A percentile compares a stretch with the other conserved stretches of the same genome.
phyloP scores from a whole-genome alignment of 1,140 invertebrate genomes.

The Oryzaephilus surinamensis region DNA sequence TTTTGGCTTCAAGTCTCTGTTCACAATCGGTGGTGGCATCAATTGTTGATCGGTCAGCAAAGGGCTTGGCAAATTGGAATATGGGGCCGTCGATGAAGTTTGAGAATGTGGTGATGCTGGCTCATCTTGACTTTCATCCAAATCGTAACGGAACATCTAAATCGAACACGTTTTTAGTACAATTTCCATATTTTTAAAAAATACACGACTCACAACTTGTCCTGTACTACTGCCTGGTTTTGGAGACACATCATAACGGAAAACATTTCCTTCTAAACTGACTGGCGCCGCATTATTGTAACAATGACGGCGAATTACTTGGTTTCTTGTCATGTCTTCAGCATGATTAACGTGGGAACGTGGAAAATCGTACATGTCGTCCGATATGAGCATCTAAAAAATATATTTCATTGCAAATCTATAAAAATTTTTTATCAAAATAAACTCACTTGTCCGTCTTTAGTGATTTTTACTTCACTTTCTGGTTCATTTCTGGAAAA shows the following conservation, averaged over 20 bases:
- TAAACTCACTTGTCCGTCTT: too few species aligned
- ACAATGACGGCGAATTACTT: conserved; percentile 41
- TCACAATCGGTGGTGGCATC: conserved; percentile 56
- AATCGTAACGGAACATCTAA: conserved; percentile 48
- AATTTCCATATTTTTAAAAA: not conserved
- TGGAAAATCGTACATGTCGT: conserved; percentile 65
- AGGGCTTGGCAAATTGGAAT: conserved; percentile 50
- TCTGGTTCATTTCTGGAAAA: not conserved
- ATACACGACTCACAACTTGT: too few species aligned
- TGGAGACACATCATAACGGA: conserved; percentile 42
- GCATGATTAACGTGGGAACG: conserved; percentile 46
- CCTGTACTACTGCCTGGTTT: conserved; percentile 25
- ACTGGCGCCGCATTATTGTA: conserved; percentile 62
- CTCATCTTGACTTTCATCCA: conserved; percentile 37
- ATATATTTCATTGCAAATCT: too few species aligned
- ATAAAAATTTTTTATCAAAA: too few species aligned
- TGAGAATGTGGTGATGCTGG: conserved; percentile 47
- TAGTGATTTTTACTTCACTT: conserved; percentile 9
- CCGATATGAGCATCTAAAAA: conserved; percentile 25
- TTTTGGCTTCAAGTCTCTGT: conserved; percentile 69
- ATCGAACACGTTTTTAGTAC: conserved; percentile 1
- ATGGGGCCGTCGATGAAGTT: conserved; percentile 39
- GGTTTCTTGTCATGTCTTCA: conserved; percentile 26
- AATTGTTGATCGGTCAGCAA: conserved; percentile 32
- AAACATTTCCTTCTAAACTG: conserved; percentile 44